Evolutionary conservation across 2,113 vertebrate species (phyloP), one percentile per base, ranked within the genome.

Genomic region (Dendrocopos noguchii): DNA sequence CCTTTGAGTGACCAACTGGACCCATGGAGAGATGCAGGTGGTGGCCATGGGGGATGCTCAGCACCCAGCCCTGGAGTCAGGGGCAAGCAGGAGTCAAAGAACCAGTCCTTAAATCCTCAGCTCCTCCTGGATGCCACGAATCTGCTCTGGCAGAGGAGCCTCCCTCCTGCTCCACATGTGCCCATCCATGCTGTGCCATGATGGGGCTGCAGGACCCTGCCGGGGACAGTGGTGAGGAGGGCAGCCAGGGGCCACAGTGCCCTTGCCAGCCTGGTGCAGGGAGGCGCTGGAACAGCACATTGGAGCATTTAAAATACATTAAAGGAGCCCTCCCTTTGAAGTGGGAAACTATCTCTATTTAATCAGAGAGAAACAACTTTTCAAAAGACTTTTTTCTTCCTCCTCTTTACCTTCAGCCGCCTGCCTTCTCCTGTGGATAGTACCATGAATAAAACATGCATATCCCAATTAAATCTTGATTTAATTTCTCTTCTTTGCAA

Each of bases 391-490:
- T 53, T 56, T 36, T 84, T 77, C 18, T 11, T 22, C 24, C 56
- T 87, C 88, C 96, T 94, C 97, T 98, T 97, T 98, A 98, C 98
- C 98, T 98, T 98, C 97, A 98, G 96, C 97, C 93, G 96, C 86
- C 97, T 98, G 97, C 96, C 97, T 98, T 97, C 97, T 98, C 97
- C 97, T 97, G 97, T 97, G 98, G 97, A 98, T 98, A 98, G 96
- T 97, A 97, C 96, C 97, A 98, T 98, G 98, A 98, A 98, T 98
- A 98, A 98, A 97, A 98, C 98, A 98, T 98, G 97, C 97, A 97
- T 97, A 97, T 98, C 97, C 98, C 98, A 98, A 98, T 99, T 98
- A 99, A 98, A 98, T 97, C 97, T 97, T 98, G 97, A 98, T 98
- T 98, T 98, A 99, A 98, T 98, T 98, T 98, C 97, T 97, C 97